Conservation (phyloP, 2,888 invertebrate species). For the Syritta pipiens region DNA sequence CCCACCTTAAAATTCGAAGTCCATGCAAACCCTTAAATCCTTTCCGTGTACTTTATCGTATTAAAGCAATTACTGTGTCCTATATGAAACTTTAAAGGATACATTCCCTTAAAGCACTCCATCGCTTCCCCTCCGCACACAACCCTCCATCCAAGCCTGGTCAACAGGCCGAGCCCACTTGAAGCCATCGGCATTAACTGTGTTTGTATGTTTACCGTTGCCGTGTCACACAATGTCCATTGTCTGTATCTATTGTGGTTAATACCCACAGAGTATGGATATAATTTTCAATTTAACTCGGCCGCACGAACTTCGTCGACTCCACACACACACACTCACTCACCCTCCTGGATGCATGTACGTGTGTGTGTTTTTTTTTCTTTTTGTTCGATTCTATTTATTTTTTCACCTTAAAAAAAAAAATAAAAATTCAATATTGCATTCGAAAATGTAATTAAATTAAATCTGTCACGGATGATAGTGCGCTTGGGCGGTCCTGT, state of each 20-base stretch:
- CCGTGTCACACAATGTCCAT: slow-evolving; percentile 11
- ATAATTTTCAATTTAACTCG: slow-evolving; percentile 57
- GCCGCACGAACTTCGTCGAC: too few relatives aligned
- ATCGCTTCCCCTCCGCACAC: too few relatives aligned
- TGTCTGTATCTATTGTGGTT: slow-evolving; percentile 43
- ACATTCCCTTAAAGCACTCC: background rate
- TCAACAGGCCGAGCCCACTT: too few relatives aligned
- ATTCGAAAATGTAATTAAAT: slow-evolving; percentile 64
- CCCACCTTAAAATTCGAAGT: too few relatives aligned
- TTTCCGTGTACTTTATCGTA: slow-evolving; percentile 34
- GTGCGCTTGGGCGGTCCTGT: background rate
- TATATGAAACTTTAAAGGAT: slow-evolving; percentile 11
- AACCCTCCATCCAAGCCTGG: too few relatives aligned
- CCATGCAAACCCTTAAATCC: too few relatives aligned
- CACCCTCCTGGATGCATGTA: too few relatives aligned
- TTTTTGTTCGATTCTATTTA: background rate
- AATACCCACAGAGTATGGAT: slow-evolving; percentile 23
- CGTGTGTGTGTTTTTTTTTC: too few relatives aligned
- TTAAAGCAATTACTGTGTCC: slow-evolving; percentile 30
- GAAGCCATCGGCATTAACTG: too few relatives aligned
- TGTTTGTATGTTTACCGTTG: background rate
- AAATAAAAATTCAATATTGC: slow-evolving; percentile 53
- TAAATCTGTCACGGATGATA: slow-evolving; percentile 58
- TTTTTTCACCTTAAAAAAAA: slow-evolving; percentile 23
- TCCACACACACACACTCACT: too few relatives aligned